Evolutionary conservation across 2,888 invertebrate genomes (phyloP).

Genomic region (Ferrisia virgata): DNA sequence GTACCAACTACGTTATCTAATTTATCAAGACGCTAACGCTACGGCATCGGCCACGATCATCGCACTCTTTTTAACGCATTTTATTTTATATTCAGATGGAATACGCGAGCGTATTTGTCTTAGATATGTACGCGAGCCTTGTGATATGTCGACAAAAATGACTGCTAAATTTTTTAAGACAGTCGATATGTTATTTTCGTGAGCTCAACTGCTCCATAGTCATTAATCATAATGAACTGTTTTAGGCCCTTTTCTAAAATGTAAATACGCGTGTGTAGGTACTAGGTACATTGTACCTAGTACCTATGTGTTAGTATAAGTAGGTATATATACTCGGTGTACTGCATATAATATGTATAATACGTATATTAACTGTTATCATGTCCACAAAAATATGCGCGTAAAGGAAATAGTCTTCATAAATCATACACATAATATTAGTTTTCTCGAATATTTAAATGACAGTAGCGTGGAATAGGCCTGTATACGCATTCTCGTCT

Average conservation of each 20-base stretch:
- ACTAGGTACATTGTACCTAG: too few species aligned
- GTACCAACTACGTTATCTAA: neutral
- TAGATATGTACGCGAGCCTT: neutral
- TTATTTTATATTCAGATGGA: neutral
- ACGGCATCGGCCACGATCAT: neutral
- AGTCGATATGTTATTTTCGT: neutral
- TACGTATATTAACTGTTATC: neutral
- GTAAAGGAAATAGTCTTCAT: neutral
- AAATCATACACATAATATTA: neutral
- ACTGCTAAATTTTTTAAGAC: constrained; percentile 4
- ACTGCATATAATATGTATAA: too few species aligned
- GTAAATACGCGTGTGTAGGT: too few species aligned
- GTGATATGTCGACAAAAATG: neutral
- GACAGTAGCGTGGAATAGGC: neutral
- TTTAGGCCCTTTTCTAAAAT: too few species aligned
- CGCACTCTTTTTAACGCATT: neutral
- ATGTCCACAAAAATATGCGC: constrained; percentile 1
- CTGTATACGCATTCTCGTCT: neutral
- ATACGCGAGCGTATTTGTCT: neutral
- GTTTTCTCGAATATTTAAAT: neutral
- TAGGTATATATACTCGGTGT: neutral
- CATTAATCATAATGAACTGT: neutral
- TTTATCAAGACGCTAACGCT: neutral
- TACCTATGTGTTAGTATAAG: neutral
- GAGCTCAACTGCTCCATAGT: neutral